A percentile compares a stretch with the other conserved stretches of the same genome.
Conservation (phyloP, 2,797 vertebrate genomes). For the Molothrus aeneus region DNA sequence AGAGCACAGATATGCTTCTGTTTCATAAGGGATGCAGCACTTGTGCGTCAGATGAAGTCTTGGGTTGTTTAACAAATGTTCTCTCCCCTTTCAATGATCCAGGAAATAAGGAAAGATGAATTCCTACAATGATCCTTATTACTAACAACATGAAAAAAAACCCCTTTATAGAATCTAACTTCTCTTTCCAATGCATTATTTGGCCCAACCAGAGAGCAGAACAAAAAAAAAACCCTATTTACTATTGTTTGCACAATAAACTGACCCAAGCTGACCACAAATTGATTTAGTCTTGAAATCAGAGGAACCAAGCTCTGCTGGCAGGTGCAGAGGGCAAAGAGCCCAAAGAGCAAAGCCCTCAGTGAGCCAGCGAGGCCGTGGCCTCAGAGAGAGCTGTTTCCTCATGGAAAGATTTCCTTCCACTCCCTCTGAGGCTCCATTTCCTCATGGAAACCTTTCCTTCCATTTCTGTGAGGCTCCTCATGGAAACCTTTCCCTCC, state of each 20-base stretch:
- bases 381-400: not conserved
- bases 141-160: not conserved
- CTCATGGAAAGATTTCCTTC: not conserved
- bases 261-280: not conserved
- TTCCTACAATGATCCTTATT: not conserved
- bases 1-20: not conserved
- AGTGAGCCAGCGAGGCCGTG: not conserved
- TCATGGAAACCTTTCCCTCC: too few relatives aligned
- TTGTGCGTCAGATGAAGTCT: not conserved
- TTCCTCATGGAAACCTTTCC: not conserved
- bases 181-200: not conserved
- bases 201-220: not conserved
- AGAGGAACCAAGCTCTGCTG: not conserved
- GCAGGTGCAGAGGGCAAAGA: not conserved
- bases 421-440: not conserved
- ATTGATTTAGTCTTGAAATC: not conserved
- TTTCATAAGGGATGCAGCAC: not conserved
- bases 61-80: conserved; percentile 5
- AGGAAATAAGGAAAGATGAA: not conserved
- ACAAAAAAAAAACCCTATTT: not conserved
- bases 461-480: not conserved
- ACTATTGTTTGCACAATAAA: not conserved
- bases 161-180: not conserved
- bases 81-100: not conserved
- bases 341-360: too few relatives aligned